These are phyloP conservation scores for Hirtodrosophila duncani DNA, from an alignment of 2,888 invertebrate genomes.

Conservation along the genomic window DNA sequence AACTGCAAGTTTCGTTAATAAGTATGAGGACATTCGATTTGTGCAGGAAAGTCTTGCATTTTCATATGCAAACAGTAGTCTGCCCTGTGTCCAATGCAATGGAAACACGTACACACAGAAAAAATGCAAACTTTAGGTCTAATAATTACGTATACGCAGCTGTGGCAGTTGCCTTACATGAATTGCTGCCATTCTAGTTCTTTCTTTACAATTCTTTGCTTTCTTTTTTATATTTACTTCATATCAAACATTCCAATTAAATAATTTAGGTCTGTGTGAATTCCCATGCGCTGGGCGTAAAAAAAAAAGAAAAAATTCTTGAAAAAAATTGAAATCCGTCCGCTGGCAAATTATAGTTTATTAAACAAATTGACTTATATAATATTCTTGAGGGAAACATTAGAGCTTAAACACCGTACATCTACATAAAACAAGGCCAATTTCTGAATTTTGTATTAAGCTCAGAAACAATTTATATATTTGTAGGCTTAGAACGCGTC, in stretches of 20 bases:
- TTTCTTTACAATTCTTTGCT: slow-evolving; percentile 1
- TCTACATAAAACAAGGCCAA: slow-evolving; percentile 30
- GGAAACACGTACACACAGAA: slow-evolving; percentile 13
- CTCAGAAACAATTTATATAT: neutral
- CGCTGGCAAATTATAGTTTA: slow-evolving; percentile 45
- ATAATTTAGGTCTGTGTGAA: slow-evolving; percentile 57
- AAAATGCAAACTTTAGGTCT: too few species aligned
- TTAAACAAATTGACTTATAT: slow-evolving; percentile 24
- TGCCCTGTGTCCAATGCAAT: too few species aligned
- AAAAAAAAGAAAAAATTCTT: slow-evolving; percentile 6
- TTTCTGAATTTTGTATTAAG: slow-evolving; percentile 1
- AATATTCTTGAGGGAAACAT: slow-evolving; percentile 11
- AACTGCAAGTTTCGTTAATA: slow-evolving; percentile 36
- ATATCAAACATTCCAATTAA: slow-evolving; percentile 63
- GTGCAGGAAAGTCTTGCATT: slow-evolving; percentile 17
- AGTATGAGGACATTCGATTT: too few species aligned
- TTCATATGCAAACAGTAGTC: slow-evolving; percentile 56
- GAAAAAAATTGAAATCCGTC: slow-evolving; percentile 26
- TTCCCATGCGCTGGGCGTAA: slow-evolving; percentile 47
- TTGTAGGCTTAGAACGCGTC: slow-evolving; percentile 94
- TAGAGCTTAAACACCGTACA: slow-evolving; percentile 3
- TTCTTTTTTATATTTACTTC: slow-evolving; percentile 8
- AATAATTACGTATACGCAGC: slow-evolving; percentile 61
- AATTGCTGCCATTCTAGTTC: slow-evolving; percentile 14
- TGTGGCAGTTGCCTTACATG: slow-evolving; percentile 18